Conservation (phyloP, 2,797 vertebrate genomes). For the Rhadinocentrus ornatus region DNA sequence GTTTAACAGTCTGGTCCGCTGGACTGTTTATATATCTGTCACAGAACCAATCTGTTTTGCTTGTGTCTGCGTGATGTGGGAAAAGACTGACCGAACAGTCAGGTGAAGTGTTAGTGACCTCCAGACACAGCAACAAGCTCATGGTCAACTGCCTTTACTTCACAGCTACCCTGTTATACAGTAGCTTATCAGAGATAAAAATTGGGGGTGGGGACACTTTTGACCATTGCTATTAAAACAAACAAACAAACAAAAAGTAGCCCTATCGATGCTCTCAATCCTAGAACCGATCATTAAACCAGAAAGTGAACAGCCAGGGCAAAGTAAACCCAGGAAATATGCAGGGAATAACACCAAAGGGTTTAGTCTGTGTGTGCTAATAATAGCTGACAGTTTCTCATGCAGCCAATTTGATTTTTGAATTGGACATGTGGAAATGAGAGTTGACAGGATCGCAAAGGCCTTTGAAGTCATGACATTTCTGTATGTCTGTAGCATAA, state of each 20-base stretch:
- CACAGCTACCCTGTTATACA: not conserved
- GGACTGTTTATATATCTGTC: slow-evolving; percentile 3
- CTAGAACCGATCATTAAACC: not conserved
- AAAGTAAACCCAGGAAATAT: slow-evolving; percentile 10
- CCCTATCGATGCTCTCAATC: not conserved
- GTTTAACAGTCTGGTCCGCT: not conserved
- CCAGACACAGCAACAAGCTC: slow-evolving; percentile 17
- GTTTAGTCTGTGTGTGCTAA: slow-evolving; percentile 25
- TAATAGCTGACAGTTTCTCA: slow-evolving; percentile 32
- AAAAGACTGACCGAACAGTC: not conserved
- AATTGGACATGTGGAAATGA: slow-evolving; percentile 27
- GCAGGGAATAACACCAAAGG: not conserved
- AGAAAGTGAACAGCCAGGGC: not conserved
- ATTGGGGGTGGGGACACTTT: slow-evolving; percentile 3
- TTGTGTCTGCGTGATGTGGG: not conserved
- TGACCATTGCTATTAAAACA: slow-evolving; percentile 1
- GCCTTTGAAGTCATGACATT: slow-evolving; percentile 35
- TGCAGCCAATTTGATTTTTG: slow-evolving; percentile 37
- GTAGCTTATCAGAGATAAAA: not conserved
- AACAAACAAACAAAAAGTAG: too few species aligned
- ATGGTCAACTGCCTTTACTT: not conserved
- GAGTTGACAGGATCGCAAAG: slow-evolving; percentile 23
- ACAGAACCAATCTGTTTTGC: slow-evolving; percentile 4
- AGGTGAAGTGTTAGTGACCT: slow-evolving; percentile 22
- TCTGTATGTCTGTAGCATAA: slow-evolving; percentile 31